A percentile compares a stretch with the other conserved stretches of the same genome.
These are phyloP conservation scores for Caradrina clavipalpis DNA, from an alignment of 2,888 invertebrate genomes.

Conservation along the genomic window DNA sequence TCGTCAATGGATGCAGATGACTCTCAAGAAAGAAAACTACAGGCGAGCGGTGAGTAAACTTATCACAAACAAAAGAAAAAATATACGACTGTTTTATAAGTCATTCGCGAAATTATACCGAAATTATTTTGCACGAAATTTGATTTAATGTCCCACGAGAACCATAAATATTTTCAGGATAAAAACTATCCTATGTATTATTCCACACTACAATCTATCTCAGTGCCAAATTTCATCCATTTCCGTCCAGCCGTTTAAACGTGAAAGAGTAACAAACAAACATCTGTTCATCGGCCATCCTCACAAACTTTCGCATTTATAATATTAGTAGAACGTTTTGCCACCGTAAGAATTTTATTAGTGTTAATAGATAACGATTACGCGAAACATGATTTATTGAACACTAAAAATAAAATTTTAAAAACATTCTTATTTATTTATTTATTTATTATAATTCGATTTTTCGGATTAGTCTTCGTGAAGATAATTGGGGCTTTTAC, in stretches of 20 bases:
- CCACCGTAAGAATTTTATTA: conserved; percentile 55
- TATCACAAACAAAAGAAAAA: conserved; percentile 23
- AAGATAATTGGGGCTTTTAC: conserved; percentile 58
- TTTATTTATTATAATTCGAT: conserved; percentile 33
- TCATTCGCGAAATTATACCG: conserved; percentile 42
- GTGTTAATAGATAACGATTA: conserved; percentile 53
- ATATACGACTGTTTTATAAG: conserved; percentile 41
- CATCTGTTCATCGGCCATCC: too few relatives aligned
- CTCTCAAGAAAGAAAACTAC: conserved; percentile 87
- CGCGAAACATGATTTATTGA: conserved; percentile 56
- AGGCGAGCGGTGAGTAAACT: conserved; percentile 84
- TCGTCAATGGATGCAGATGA: conserved; percentile 86
- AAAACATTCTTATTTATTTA: conserved; percentile 43
- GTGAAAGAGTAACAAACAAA: too few relatives aligned
- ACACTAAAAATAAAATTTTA: conserved; percentile 35
- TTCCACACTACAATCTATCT: too few relatives aligned
- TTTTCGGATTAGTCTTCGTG: conserved; percentile 29
- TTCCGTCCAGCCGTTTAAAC: too few relatives aligned
- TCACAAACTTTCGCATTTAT: too few relatives aligned
- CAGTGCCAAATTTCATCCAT: too few relatives aligned
- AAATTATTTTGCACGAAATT: conserved; percentile 15
- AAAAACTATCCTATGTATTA: too few relatives aligned
- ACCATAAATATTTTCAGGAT: too few relatives aligned
- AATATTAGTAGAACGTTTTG: conserved; percentile 9
- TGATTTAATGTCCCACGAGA: too few relatives aligned